A percentile compares a stretch with the other conserved stretches of the same genome.
Evolutionary conservation across 2,113 vertebrate species (phyloP).

Genomic region (Benthochromis sp.): DNA sequence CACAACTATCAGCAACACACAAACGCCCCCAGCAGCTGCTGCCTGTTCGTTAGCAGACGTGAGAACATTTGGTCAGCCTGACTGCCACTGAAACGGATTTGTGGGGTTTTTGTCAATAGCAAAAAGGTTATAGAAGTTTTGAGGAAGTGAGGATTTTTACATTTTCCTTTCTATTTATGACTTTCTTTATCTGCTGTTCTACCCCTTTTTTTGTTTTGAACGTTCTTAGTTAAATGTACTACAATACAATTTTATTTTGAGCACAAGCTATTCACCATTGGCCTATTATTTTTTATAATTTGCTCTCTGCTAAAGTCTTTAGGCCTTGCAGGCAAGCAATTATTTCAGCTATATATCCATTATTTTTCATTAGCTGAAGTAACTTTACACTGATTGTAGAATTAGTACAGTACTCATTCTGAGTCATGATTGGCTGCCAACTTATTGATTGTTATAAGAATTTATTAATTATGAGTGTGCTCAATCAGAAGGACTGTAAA

Average conservation of each 20-base stretch:
- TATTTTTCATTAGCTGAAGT: neutral
- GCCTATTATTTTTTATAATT: neutral
- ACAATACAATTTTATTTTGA: neutral
- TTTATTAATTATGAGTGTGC: neutral
- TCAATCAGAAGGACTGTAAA: neutral
- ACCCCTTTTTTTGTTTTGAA: rapidly evolving
- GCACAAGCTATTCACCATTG: neutral
- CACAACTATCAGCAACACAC: neutral
- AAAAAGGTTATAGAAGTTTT: neutral
- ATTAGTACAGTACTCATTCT: neutral
- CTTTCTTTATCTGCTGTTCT: neutral
- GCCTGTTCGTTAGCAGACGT: neutral
- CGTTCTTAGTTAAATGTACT: neutral
- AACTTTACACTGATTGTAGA: neutral
- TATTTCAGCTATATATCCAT: neutral
- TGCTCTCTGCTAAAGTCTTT: neutral
- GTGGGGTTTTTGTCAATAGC: neutral
- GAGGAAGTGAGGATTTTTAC: neutral
- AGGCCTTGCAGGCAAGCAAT: neutral
- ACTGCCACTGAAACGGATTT: neutral
- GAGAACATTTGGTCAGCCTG: neutral
- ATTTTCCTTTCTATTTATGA: neutral
- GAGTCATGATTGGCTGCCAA: neutral
- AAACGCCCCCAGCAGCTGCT: neutral
- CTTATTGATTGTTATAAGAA: neutral